Percentiles rank a stretch among this genome's conserved stretches.
phyloP scores from a whole-genome alignment of 2,888 invertebrate genomes.

The Ceramica pisi region DNA sequence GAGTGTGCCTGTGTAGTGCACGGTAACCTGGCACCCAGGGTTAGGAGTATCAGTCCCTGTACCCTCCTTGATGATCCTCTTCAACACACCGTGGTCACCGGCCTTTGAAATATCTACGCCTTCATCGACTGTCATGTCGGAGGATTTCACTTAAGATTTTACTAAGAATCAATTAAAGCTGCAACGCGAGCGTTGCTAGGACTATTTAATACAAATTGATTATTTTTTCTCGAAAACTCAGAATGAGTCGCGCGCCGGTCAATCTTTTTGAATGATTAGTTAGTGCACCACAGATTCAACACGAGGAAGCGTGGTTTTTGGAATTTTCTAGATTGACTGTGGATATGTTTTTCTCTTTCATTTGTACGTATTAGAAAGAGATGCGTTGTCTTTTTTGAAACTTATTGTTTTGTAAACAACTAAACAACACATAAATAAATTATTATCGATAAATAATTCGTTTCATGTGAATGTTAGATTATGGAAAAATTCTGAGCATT shows the following conservation, averaged over 20 bases:
- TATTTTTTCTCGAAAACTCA: slow-evolving; percentile 39
- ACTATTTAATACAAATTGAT: slow-evolving; percentile 31
- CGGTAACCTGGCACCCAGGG: slow-evolving; percentile 92
- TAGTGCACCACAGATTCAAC: slow-evolving; percentile 54
- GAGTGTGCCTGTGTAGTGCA: slow-evolving; percentile 98
- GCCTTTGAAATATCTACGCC: slow-evolving; percentile 85
- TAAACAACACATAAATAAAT: too few species aligned
- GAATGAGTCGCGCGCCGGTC: slow-evolving; percentile 44
- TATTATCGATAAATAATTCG: too few species aligned
- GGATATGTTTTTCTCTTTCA: slow-evolving; percentile 19
- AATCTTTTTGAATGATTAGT: slow-evolving; percentile 32
- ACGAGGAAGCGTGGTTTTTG: slow-evolving; percentile 53
- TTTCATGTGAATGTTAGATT: too few species aligned
- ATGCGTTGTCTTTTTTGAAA: neutral
- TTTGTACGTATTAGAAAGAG: slow-evolving; percentile 3
- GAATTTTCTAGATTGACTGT: slow-evolving; percentile 68
- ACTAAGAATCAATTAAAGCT: slow-evolving; percentile 1
- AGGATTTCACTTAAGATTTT: slow-evolving; percentile 11
- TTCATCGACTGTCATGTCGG: slow-evolving; percentile 84
- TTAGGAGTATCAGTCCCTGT: slow-evolving; percentile 93
- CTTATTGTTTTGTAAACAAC: too few species aligned
- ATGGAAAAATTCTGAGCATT: too few species aligned
- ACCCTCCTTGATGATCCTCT: slow-evolving; percentile 94
- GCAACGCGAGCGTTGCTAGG: slow-evolving; percentile 13
- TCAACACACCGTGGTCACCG: slow-evolving; percentile 94